Conservation (phyloP, 2,888 invertebrate species). For the Cheilosia grossa region DNA sequence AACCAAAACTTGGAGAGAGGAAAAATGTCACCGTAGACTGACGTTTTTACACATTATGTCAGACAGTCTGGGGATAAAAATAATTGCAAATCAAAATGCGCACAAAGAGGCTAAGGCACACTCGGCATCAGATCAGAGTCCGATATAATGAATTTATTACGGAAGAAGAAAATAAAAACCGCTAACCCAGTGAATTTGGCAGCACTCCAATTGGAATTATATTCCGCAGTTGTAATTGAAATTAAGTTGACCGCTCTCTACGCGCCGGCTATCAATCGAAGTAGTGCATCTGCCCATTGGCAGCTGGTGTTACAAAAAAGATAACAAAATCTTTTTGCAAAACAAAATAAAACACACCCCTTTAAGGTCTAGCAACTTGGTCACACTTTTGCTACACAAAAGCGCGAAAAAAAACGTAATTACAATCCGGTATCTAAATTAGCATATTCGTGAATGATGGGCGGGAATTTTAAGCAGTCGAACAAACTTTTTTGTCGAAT, state of each 20-base stretch:
- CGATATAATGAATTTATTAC: conserved; percentile 42
- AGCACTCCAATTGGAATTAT: conserved; percentile 35
- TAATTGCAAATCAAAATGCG: conserved; percentile 27
- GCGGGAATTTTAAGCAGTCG: conserved; percentile 51
- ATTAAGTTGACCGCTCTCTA: conserved; percentile 34
- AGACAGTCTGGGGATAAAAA: conserved; percentile 6
- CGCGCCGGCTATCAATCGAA: too few relatives aligned
- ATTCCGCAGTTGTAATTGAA: conserved; percentile 36
- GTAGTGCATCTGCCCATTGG: too few relatives aligned
- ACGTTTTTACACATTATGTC: not conserved
- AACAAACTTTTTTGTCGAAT: conserved; percentile 18
- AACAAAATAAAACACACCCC: too few relatives aligned
- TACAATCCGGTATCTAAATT: conserved; percentile 49
- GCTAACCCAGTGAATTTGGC: conserved; percentile 23
- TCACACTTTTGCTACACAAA: conserved; percentile 27
- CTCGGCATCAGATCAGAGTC: not conserved
- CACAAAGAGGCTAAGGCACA: conserved; percentile 9
- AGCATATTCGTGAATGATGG: conserved; percentile 62
- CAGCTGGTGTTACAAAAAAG: too few relatives aligned
- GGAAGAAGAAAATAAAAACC: not conserved
- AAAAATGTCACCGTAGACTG: too few relatives aligned
- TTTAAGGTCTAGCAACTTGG: not conserved
- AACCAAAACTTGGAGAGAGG: too few relatives aligned
- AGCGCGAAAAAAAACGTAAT: conserved; percentile 10
- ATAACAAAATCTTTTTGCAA: too few relatives aligned